A percentile compares a stretch with the other conserved stretches of the same genome.
Evolutionary conservation across 2,113 vertebrate genomes (phyloP).

Genomic region (Scatophagus argus): DNA sequence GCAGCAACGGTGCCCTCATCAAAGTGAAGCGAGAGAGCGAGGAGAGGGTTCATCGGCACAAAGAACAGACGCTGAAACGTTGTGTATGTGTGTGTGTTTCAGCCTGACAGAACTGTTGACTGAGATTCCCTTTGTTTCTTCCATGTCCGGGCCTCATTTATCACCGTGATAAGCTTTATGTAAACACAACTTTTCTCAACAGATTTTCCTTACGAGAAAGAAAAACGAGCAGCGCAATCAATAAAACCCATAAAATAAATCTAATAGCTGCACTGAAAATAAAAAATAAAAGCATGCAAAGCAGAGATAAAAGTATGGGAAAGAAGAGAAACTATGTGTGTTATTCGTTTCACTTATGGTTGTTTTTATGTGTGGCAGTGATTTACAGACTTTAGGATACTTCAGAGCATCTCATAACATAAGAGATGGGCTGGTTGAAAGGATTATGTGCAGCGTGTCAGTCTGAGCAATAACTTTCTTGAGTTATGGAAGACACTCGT

Average conservation of each 20-base stretch:
- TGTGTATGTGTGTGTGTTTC: slow-evolving; percentile 9
- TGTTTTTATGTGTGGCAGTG: background rate
- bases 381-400: slow-evolving; percentile 4
- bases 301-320: too few species aligned
- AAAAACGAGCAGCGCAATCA: slow-evolving; percentile 3
- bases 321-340: background rate
- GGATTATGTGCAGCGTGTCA: background rate
- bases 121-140: slow-evolving; percentile 25
- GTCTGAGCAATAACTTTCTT: background rate
- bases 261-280: background rate
- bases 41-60: slow-evolving; percentile 49
- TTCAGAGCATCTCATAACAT: background rate
- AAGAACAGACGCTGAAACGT: slow-evolving; percentile 38
- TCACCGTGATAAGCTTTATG: slow-evolving; percentile 36
- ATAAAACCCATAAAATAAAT: background rate
- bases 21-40: slow-evolving; percentile 70
- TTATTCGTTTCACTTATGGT: slow-evolving; percentile 1
- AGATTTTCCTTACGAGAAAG: background rate
- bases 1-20: slow-evolving; percentile 65
- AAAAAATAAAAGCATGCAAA: background rate
- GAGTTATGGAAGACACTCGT: background rate
- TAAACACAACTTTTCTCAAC: background rate
- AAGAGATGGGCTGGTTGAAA: background rate
- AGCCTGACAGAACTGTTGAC: slow-evolving; percentile 19
- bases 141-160: slow-evolving; percentile 15